Conservation (phyloP, 2,888 invertebrate species). For the Trachelus troglodyta region DNA sequence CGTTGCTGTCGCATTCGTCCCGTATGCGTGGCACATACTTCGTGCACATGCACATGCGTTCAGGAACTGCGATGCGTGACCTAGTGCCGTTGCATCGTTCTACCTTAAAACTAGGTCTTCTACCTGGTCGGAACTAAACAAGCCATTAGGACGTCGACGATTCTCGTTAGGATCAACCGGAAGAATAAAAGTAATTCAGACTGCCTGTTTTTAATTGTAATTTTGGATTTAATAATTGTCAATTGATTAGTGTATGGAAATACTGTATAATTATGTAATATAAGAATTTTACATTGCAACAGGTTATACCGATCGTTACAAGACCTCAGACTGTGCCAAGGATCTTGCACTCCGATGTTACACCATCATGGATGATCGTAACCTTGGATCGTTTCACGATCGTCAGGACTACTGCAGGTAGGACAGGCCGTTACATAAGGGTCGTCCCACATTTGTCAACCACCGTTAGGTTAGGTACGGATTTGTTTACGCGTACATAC, state of each 20-base stretch:
- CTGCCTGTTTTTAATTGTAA: background rate
- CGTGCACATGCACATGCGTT: conserved; percentile 43
- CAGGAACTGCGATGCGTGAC: conserved; percentile 65
- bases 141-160: background rate
- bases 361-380: background rate
- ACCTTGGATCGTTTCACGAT: background rate
- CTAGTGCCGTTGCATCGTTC: conserved; percentile 37
- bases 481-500: conserved; percentile 38
- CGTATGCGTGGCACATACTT: conserved; percentile 42
- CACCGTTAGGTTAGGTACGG: conserved; percentile 43
- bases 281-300: background rate
- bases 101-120: conserved; percentile 59
- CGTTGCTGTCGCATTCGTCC: conserved; percentile 6
- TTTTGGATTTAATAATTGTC: background rate
- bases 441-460: conserved; percentile 16
- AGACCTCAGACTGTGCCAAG: background rate
- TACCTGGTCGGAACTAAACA: conserved; percentile 53
- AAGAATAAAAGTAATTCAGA: background rate
- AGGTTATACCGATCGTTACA: background rate
- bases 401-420: background rate
- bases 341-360: background rate
- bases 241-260: background rate
- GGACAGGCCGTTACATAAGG: conserved; percentile 30
- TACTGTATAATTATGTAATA: background rate
- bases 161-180: background rate